Evolutionary conservation across 2,888 invertebrate species (phyloP), one percentile per base, ranked within the genome.

Genomic region (Dasypolia templi): DNA sequence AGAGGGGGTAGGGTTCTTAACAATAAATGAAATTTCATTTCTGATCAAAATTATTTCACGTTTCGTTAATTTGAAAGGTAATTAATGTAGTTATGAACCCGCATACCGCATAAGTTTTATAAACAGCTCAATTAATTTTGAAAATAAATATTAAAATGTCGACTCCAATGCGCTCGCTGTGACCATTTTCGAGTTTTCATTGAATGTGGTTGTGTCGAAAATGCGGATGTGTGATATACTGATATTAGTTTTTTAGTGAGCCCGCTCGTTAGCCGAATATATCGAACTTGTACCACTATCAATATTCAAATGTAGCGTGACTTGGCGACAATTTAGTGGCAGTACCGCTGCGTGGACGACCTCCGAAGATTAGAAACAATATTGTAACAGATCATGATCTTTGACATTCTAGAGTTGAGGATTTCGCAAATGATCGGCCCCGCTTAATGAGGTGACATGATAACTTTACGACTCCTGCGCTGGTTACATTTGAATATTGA

Each of bases 171-270:
- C 82, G 26, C 35, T 84, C 90, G 46, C 83, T 93, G 93, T 92
- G 86, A 85, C 71, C 83, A 82, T 90, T 91, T 89, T 84, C 91
- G 89, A 92, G 88, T 92, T 92, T 93, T 92, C 93, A 93, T 91
- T 91, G 92, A 92, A 91, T 88, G 89, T 86, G 88, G 88, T 83
- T 87, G 91, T 91, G 91, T 91, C 93, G 92, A 84, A 93, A 93
- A 92, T 91, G 93, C 93, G 92, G 94, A 94, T 93, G 93, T 90
- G 94, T 96, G 94, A 95, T 95, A 94, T 95, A 95, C 94, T 93
- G 95, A 92, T 94, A 95, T 94, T 92, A 91, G 91, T 92, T 93
- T 93, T 94, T 93, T 93, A 92, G 92, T 91, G 92, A 88, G 84
- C 89, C 85, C 89, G 92, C 92, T 95, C 93, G 94, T 95, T 95